phyloP scores from a whole-genome alignment of 2,888 invertebrate genomes.

The Lomographa bimaculata region DNA sequence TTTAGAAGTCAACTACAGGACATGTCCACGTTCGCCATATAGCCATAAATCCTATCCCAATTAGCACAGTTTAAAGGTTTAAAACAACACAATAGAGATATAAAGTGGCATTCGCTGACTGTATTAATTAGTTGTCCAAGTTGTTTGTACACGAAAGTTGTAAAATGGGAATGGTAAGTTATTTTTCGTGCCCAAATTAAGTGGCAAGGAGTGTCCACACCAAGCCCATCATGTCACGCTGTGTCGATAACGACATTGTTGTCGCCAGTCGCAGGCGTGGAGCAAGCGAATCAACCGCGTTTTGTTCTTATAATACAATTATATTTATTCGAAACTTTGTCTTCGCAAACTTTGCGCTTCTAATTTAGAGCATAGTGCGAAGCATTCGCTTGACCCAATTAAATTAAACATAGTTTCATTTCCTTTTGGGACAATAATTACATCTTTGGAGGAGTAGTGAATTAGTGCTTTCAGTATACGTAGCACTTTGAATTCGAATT shows the following conservation, averaged over 20 bases:
- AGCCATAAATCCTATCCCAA: slow-evolving; percentile 19
- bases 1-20: slow-evolving; percentile 58
- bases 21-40: slow-evolving; percentile 36
- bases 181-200: no score
- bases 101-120: no score
- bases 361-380: slow-evolving; percentile 27
- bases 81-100: no score
- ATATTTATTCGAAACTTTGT: slow-evolving; percentile 23
- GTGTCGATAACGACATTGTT: slow-evolving; percentile 40
- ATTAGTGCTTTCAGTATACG: no score
- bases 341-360: slow-evolving; percentile 23
- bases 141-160: slow-evolving; percentile 16
- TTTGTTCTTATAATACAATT: slow-evolving; percentile 26
- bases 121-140: neutral
- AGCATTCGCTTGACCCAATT: slow-evolving; percentile 40
- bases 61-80: neutral
- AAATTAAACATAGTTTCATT: slow-evolving; percentile 30
- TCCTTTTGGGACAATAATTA: slow-evolving; percentile 32
- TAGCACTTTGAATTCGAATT: no score
- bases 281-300: slow-evolving; percentile 35
- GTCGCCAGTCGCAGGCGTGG: slow-evolving; percentile 53
- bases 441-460: slow-evolving; percentile 31
- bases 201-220: slow-evolving; percentile 43
- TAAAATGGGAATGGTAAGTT: slow-evolving; percentile 10
- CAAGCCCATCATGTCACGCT: slow-evolving; percentile 51